A percentile compares a stretch with the other conserved stretches of the same genome.
These are phyloP conservation scores for Cnemophilus loriae DNA, from an alignment of 2,113 vertebrate species.

Conservation along the genomic window DNA sequence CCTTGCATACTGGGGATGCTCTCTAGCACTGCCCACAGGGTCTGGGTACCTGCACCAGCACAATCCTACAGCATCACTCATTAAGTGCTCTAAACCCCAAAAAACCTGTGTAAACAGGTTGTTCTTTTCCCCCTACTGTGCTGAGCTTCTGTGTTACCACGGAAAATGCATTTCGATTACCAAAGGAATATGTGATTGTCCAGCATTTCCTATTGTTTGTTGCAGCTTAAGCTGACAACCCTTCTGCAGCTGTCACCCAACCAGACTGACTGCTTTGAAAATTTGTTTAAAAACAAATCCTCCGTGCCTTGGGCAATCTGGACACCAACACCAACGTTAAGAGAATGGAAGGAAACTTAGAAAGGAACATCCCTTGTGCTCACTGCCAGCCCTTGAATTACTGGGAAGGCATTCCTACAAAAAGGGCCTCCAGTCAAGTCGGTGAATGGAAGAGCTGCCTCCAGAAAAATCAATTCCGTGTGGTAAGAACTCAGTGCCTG, in stretches of 20 bases:
- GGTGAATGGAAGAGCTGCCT: conserved; percentile 17
- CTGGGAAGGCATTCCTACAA: conserved; percentile 10
- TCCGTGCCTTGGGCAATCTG: conserved; percentile 13
- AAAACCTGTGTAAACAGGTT: neutral
- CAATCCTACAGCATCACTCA: neutral
- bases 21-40: no score
- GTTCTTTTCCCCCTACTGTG: neutral
- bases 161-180: neutral
- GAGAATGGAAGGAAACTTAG: conserved; percentile 26
- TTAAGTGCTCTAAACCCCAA: neutral
- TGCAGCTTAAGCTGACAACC: neutral
- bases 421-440: conserved; percentile 39
- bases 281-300: neutral
- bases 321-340: neutral
- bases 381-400: conserved; percentile 28
- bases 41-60: neutral
- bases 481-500: neutral
- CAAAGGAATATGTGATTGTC: neutral
- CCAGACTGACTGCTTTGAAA: conserved; percentile 5
- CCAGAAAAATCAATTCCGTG: conserved; percentile 55
- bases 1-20: neutral
- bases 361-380: neutral
- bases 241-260: neutral
- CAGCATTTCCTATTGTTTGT: neutral
- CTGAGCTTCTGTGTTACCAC: neutral